These are phyloP conservation scores for Poecilia picta DNA, from an alignment of 2,797 vertebrate species.

Conservation along the genomic window DNA sequence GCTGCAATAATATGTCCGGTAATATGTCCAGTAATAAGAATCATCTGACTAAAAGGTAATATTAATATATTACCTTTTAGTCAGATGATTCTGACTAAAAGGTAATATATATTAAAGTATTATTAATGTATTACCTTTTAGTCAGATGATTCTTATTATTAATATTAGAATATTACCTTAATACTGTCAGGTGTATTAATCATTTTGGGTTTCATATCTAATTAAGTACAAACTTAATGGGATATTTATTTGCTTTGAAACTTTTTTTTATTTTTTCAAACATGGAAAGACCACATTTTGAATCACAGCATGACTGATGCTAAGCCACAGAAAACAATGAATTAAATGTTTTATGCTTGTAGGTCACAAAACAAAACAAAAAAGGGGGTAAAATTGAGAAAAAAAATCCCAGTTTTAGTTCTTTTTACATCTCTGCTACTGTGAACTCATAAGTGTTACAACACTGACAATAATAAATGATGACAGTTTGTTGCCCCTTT, in stretches of 20 bases:
- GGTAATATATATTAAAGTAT: no score
- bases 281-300: background rate
- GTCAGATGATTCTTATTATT: background rate
- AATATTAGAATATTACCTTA: background rate
- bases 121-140: background rate
- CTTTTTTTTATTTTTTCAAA: background rate
- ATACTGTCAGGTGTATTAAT: background rate
- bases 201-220: background rate
- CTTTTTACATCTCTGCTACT: constrained; percentile 19
- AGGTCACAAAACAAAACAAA: constrained; percentile 14
- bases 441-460: constrained; percentile 20
- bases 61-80: background rate
- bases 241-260: background rate
- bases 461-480: constrained; percentile 24
- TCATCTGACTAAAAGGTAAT: no score
- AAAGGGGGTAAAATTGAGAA: background rate
- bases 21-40: no score
- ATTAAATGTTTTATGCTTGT: background rate
- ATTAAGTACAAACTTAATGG: background rate
- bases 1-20: background rate
- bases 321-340: background rate
- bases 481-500: constrained; percentile 17
- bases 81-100: background rate
- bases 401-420: constrained; percentile 6
- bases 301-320: background rate